Percentiles rank a stretch among this genome's conserved stretches.
phyloP scores from a whole-genome alignment of 2,113 vertebrate genomes.

The Catharus fuscescens region DNA sequence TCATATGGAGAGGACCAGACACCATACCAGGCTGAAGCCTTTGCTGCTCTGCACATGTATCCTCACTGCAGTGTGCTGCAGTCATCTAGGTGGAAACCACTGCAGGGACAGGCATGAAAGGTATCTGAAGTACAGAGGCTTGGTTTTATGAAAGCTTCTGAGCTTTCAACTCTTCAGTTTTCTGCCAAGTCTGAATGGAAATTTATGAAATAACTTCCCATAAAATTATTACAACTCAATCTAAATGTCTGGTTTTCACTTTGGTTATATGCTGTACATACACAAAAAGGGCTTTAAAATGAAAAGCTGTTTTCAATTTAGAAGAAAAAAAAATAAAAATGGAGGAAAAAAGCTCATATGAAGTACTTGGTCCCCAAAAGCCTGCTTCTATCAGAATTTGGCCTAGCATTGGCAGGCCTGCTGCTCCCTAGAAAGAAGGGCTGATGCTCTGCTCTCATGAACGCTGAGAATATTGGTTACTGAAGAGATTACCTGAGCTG shows the following conservation, averaged over 20 bases:
- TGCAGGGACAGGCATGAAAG: background rate
- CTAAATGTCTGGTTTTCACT: background rate
- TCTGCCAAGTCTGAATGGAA: slow-evolving; percentile 8
- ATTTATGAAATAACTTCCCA: background rate
- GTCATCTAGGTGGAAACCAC: background rate
- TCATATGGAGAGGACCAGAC: background rate
- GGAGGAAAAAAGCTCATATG: fast-evolving
- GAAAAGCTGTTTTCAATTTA: background rate
- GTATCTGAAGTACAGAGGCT: background rate
- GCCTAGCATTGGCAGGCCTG: background rate
- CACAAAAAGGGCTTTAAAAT: background rate
- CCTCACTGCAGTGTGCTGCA: background rate
- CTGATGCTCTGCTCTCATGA: background rate
- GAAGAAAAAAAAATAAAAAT: fast-evolving
- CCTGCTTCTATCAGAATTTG: background rate
- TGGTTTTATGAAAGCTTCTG: background rate
- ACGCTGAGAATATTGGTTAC: background rate
- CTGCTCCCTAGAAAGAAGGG: background rate
- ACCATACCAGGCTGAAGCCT: background rate
- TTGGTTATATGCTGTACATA: background rate
- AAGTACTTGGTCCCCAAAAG: background rate
- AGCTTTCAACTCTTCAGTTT: background rate
- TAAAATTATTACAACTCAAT: background rate
- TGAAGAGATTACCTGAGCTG: background rate
- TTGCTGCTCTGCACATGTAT: background rate